phyloP scores from a whole-genome alignment of 2,888 invertebrate genomes.

The Byasa hedistus region DNA sequence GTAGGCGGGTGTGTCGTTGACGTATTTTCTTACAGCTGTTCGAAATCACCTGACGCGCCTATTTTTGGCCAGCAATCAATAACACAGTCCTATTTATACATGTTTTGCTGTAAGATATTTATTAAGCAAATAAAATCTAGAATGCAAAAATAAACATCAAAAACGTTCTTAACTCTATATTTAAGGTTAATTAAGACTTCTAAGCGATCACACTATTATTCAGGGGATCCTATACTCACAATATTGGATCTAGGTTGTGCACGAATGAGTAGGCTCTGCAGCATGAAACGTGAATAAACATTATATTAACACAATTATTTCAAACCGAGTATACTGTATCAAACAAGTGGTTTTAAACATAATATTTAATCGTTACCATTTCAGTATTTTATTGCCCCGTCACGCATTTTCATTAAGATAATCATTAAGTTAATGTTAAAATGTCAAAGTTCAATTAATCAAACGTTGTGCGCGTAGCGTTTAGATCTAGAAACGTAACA shows the following conservation, averaged over 20 bases:
- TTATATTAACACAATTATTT: constrained; percentile 15
- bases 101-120: not conserved
- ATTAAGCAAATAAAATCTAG: constrained; percentile 20
- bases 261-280: constrained; percentile 74
- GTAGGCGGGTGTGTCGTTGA: constrained; percentile 70
- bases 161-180: constrained; percentile 41
- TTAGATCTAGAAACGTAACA: constrained; percentile 36
- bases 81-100: constrained; percentile 3
- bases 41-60: constrained; percentile 53
- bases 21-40: constrained; percentile 45
- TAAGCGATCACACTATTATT: constrained; percentile 32
- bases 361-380: not conserved
- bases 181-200: constrained; percentile 25
- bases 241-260: constrained; percentile 71
- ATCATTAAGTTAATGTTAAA: constrained; percentile 36
- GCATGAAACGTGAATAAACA: constrained; percentile 55
- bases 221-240: constrained; percentile 59
- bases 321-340: not conserved
- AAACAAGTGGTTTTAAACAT: no score
- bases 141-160: constrained; percentile 15
- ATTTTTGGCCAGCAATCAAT: constrained; percentile 42
- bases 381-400: not conserved
- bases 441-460: constrained; percentile 62
- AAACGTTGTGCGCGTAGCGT: constrained; percentile 48
- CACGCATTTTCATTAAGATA: constrained; percentile 1